Base-by-base conservation (phyloP, 2,797 vertebrate genomes). In the Anguilla megastoma region DNA sequence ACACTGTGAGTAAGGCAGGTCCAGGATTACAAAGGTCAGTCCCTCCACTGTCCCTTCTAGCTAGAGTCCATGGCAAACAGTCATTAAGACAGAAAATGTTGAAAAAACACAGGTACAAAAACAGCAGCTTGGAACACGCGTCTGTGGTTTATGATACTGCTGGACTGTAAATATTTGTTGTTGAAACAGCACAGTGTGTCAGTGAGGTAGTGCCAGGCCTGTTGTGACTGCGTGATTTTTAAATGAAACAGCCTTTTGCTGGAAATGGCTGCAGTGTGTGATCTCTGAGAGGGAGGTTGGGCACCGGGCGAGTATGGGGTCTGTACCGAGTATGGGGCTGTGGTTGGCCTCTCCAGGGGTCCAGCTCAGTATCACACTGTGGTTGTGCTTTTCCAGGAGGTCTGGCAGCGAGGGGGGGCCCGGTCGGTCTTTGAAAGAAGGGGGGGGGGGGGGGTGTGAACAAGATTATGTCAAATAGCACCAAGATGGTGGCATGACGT, bases 341-440 rank as follows among this genome's bases (percentile, higher is more conserved):
- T 97, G 96, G 92, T 97, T 92, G 86, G 96, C 92, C 0, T 96
- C 94, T 91, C 96, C 96, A 83, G 96, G 94, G 86, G 93, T 95
- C 96, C 96, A 97, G 89, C 90, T 94, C 86, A 97, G 95, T 16
- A 90, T 94, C 85, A 96, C 87, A 2, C 89, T 74, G 9, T 92
- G 95, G 41, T 12, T 89, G 69, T 91, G 93, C 18, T 87, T 6
- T 45, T 96, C 92, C 24, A 87, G 89, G 88, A 96, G 89, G 88
- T 94, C 94, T 9, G 95, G 92, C 50, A 88, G 90, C 33, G 54
- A 71, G 0, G 96, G 96, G 60, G 96, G 93, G 82, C 96, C 96
- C 14, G 96, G 96, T 16, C 93, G 94, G 90, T 97, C 96, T 97
- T 91, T 30, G 58, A 52, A 66, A 16, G 50, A 21, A 41, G 21